Conservation (phyloP, 2,113 vertebrate species). For the Gavialis gangeticus region DNA sequence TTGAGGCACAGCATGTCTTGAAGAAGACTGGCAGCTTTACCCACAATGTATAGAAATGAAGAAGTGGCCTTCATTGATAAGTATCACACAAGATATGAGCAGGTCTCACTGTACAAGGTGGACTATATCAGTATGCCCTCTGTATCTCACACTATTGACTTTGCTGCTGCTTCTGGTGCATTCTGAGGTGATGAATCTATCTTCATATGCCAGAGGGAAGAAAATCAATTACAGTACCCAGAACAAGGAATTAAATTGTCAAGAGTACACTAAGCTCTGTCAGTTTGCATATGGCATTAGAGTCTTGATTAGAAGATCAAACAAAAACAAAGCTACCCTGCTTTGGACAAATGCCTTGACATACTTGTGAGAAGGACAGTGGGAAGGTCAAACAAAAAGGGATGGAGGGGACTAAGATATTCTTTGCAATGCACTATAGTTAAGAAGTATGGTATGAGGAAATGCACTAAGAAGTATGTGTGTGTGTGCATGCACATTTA, state of each 20-base stretch:
- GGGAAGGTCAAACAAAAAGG: neutral
- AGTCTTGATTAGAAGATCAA: neutral
- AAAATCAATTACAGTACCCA: conserved; percentile 15
- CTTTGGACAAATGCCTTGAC: neutral
- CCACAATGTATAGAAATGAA: neutral
- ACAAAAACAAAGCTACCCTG: neutral
- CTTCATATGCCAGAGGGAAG: neutral
- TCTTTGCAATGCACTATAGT: neutral
- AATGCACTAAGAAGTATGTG: neutral
- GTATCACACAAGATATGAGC: too few species aligned
- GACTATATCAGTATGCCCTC: neutral
- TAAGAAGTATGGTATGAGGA: too few species aligned
- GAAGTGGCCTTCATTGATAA: neutral
- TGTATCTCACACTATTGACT: neutral
- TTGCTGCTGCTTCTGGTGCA: neutral
- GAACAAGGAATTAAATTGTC: conserved; percentile 16
- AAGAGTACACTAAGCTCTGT: neutral
- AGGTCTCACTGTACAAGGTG: neutral
- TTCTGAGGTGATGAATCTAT: neutral
- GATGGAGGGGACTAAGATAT: neutral
- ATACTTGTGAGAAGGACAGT: neutral
- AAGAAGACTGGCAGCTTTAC: neutral
- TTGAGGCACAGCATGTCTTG: neutral
- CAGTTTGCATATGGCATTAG: neutral
- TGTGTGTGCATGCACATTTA: neutral